Percentiles rank a stretch among this genome's conserved stretches.
phyloP scores from a whole-genome alignment of 2,797 vertebrate species.

The Austrolebias charrua region DNA sequence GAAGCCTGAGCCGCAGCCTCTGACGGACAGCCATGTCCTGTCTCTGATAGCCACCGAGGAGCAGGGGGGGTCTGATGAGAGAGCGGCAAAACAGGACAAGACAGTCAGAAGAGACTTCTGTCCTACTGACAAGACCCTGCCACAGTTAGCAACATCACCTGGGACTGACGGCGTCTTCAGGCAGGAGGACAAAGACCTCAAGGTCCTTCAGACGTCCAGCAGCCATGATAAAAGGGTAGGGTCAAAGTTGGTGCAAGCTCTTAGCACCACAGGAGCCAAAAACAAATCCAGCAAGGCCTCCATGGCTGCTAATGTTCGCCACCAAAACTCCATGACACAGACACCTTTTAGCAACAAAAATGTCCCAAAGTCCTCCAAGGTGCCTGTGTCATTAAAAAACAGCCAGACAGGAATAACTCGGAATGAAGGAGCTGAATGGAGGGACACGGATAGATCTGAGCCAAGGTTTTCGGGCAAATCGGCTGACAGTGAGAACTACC shows the following conservation, averaged over 20 bases:
- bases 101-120: slow-evolving; percentile 61
- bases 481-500: slow-evolving; percentile 83
- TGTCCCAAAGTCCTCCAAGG: slow-evolving; percentile 55
- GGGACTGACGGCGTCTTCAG: slow-evolving; percentile 23
- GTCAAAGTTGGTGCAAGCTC: slow-evolving; percentile 31
- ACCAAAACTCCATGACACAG: slow-evolving; percentile 28
- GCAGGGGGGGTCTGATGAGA: slow-evolving; percentile 46
- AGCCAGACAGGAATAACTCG: slow-evolving; percentile 24
- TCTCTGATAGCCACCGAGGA: slow-evolving; percentile 84
- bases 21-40: slow-evolving; percentile 87
- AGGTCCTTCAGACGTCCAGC: slow-evolving; percentile 26
- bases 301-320: slow-evolving; percentile 32
- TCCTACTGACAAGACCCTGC: slow-evolving; percentile 66
- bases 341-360: slow-evolving; percentile 50
- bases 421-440: slow-evolving; percentile 31
- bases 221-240: slow-evolving; percentile 38
- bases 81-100: slow-evolving; percentile 45
- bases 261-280: slow-evolving; percentile 42
- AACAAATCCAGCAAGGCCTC: slow-evolving; percentile 53
- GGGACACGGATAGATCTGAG: slow-evolving; percentile 48
- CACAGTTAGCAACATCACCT: background rate
- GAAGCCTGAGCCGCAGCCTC: slow-evolving; percentile 77
- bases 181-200: slow-evolving; percentile 40
- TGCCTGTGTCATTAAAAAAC: slow-evolving; percentile 56
- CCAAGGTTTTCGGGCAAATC: slow-evolving; percentile 35